Conservation (phyloP, 2,797 vertebrate genomes). For the Morelia viridis region DNA sequence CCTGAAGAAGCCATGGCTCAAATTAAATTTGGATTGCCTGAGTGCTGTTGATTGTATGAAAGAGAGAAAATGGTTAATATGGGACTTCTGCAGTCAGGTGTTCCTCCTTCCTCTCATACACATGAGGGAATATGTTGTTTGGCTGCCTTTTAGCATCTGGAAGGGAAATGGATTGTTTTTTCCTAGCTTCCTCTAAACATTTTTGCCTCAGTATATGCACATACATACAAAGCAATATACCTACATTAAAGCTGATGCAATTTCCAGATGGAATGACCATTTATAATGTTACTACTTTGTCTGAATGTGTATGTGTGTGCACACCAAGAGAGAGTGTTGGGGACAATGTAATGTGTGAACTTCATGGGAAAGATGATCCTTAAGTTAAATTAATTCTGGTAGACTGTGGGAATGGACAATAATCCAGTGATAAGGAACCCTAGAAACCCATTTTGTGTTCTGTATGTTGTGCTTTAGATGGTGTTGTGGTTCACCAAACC, state of each 20-base stretch:
- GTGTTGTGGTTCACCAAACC: not conserved
- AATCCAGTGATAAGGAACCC: not conserved
- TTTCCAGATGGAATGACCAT: not conserved
- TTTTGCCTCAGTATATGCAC: not conserved
- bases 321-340: not conserved
- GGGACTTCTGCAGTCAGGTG: not conserved
- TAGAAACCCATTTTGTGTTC: not conserved
- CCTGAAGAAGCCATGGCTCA: not conserved
- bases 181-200: not conserved
- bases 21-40: conserved; percentile 1
- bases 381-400: not conserved
- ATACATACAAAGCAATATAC: not conserved
- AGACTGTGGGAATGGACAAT: not conserved
- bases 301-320: too few species aligned
- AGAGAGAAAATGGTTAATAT: not conserved
- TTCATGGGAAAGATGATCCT: not conserved
- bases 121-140: not conserved
- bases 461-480: not conserved
- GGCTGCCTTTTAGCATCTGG: not conserved
- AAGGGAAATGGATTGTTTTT: not conserved
- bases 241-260: not conserved
- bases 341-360: too few species aligned
- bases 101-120: not conserved
- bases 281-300: not conserved
- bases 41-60: not conserved